phyloP scores from a whole-genome alignment of 1,140 invertebrate species.

The Phenacoccus solenopsis region DNA sequence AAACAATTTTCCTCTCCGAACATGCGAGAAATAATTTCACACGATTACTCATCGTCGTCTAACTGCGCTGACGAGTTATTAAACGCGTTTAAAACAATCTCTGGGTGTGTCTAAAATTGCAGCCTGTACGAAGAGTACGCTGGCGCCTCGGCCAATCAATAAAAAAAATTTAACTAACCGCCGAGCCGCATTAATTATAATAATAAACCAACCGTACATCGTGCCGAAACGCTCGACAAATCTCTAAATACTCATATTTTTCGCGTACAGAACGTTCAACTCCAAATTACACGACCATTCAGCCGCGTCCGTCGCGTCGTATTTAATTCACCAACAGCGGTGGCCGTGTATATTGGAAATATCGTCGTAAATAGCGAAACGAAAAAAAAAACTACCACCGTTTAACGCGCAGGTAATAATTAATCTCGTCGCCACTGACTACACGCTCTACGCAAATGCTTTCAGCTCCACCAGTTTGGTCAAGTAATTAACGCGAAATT shows the following conservation, averaged over 20 bases:
- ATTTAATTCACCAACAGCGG: neutral
- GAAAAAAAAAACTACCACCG: neutral
- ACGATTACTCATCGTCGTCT: conserved; percentile 1
- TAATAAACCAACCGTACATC: neutral
- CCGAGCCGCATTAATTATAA: neutral
- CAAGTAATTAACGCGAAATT: neutral
- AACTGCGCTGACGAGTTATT: neutral
- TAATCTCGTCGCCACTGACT: neutral
- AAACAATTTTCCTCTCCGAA: too few species aligned
- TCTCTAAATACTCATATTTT: neutral
- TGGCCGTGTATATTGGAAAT: too few species aligned
- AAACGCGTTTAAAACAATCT: neutral
- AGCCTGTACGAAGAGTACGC: neutral
- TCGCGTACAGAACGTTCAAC: too few species aligned
- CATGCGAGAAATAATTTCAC: neutral
- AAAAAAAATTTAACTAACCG: neutral
- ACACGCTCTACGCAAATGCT: neutral
- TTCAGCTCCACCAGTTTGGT: neutral
- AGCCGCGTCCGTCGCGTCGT: neutral
- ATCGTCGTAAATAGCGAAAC: too few species aligned
- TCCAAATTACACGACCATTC: too few species aligned
- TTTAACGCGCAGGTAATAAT: neutral
- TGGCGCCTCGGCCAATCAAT: neutral
- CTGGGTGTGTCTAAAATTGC: neutral
- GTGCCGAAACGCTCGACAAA: neutral